A percentile compares a stretch with the other conserved stretches of the same genome.
phyloP scores from a whole-genome alignment of 2,888 invertebrate species.

The Hyppa rectilinea region DNA sequence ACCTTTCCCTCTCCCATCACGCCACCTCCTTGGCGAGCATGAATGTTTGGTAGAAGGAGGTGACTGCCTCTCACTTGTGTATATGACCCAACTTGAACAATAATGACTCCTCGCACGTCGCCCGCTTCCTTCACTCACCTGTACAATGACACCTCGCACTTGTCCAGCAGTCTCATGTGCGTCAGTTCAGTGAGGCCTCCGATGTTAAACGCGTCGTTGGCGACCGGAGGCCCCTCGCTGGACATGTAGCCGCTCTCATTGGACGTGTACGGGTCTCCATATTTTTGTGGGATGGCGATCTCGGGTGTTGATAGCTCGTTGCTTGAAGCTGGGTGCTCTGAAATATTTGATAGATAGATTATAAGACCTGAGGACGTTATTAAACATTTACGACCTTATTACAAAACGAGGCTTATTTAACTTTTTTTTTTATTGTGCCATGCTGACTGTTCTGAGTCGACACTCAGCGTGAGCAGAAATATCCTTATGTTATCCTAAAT shows the following conservation, averaged over 20 bases:
- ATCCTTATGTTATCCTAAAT: not conserved
- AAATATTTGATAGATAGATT: not conserved
- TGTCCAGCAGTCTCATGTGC: constrained; percentile 85
- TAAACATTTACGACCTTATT: not conserved
- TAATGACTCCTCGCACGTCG: too few relatives aligned
- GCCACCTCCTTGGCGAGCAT: too few relatives aligned
- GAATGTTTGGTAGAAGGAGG: too few relatives aligned
- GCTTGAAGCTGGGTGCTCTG: constrained; percentile 17
- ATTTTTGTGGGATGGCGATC: constrained; percentile 69
- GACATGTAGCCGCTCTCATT: constrained; percentile 77
- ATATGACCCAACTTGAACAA: too few relatives aligned
- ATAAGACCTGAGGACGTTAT: not conserved
- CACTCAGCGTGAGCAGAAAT: too few relatives aligned
- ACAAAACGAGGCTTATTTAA: too few relatives aligned
- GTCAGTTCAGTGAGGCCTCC: constrained; percentile 89
- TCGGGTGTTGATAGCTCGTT: constrained; percentile 73
- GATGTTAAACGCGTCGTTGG: constrained; percentile 87
- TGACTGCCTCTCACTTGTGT: too few relatives aligned
- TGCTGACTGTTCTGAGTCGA: not conserved
- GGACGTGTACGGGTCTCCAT: constrained; percentile 72
- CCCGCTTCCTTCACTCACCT: too few relatives aligned
- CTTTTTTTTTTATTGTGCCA: too few relatives aligned
- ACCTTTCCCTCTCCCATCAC: too few relatives aligned
- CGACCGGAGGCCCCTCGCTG: constrained; percentile 60
- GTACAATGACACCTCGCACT: constrained; percentile 85